Percentiles rank a stretch among this genome's conserved stretches.
phyloP scores from a whole-genome alignment of 2,113 vertebrate genomes.

The Helogale parvula region DNA sequence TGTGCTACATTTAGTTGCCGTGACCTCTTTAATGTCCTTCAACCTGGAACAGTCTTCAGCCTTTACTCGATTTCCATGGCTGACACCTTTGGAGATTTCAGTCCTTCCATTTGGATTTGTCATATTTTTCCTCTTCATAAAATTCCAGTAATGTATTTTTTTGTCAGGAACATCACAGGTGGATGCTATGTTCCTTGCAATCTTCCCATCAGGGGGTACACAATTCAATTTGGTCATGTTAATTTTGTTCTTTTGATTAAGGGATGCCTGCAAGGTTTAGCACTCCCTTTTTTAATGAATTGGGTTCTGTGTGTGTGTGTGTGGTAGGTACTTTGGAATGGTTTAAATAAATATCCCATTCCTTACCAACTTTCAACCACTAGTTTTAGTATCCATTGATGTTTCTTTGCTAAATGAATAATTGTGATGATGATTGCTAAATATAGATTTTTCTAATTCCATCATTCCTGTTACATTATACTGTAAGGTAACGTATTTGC shows the following conservation, averaged over 20 bases:
- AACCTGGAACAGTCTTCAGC: background rate
- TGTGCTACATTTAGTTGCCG: background rate
- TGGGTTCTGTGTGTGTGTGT: background rate
- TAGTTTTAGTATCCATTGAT: background rate
- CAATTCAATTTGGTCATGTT: background rate
- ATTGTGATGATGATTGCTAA: background rate
- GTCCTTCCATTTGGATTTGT: background rate
- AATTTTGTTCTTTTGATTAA: background rate
- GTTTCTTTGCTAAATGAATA: background rate
- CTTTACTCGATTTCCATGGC: background rate
- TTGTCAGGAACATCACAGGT: background rate
- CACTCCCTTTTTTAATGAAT: background rate
- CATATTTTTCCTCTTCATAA: background rate
- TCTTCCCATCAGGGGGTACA: background rate
- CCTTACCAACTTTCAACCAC: background rate
- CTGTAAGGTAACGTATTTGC: background rate
- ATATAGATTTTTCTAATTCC: background rate
- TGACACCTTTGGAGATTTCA: background rate
- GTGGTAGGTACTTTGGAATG: background rate
- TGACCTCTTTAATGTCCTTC: background rate
- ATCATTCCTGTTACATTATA: background rate
- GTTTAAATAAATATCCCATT: background rate
- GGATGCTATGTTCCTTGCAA: background rate
- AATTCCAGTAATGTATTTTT: background rate
- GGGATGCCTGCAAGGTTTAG: background rate